Percentiles rank a stretch among this genome's conserved stretches.
These are phyloP conservation scores for Anguilla rostrata DNA, from an alignment of 2,113 vertebrate species.

Conservation along the genomic window DNA sequence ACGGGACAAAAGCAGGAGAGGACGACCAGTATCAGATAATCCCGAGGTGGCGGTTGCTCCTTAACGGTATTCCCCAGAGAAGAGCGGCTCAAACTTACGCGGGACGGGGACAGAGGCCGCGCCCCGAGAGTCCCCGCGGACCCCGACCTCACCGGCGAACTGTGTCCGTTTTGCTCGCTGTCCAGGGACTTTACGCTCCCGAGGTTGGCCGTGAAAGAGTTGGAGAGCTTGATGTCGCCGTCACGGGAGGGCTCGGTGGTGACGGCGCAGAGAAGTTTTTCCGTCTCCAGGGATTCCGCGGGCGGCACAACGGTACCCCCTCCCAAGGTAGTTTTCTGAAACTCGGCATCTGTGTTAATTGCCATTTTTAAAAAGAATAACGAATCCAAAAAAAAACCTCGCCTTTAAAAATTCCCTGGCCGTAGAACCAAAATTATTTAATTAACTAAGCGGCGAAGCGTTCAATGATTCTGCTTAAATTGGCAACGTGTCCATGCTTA, in stretches of 20 bases:
- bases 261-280: conserved; percentile 73
- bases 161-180: conserved; percentile 78
- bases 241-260: conserved; percentile 60
- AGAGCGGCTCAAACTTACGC: conserved; percentile 74
- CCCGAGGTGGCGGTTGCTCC: conserved; percentile 68
- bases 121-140: conserved; percentile 68
- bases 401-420: neutral
- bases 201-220: conserved; percentile 72
- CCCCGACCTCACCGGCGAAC: conserved; percentile 72
- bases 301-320: conserved; percentile 64
- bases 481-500: neutral
- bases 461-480: neutral
- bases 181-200: conserved; percentile 68
- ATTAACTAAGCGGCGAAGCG: neutral
- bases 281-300: conserved; percentile 77
- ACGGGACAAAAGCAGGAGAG: conserved; percentile 89
- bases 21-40: conserved; percentile 86
- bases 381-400: neutral
- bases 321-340: conserved; percentile 53
- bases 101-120: conserved; percentile 71
- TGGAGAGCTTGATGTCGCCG: conserved; percentile 67
- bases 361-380: conserved; percentile 66
- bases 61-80: conserved; percentile 71
- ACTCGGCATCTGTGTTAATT: conserved; percentile 68
- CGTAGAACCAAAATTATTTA: neutral